Percentiles rank a stretch among this genome's conserved stretches.
Evolutionary conservation across 2,113 vertebrate genomes (phyloP).

Genomic region (Panurus biarmicus): DNA sequence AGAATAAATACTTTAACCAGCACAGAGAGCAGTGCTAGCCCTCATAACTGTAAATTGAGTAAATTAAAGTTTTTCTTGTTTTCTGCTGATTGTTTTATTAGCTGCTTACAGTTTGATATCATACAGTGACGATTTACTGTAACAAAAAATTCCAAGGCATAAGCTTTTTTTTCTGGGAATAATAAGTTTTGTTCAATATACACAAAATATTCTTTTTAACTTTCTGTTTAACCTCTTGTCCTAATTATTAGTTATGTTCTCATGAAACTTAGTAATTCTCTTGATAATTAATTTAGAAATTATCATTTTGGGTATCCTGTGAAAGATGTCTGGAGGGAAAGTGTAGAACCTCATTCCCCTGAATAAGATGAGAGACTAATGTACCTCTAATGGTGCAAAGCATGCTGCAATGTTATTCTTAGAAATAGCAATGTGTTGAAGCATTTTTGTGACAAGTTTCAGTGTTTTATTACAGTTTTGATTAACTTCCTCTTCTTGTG

Average conservation of each 20-base stretch:
- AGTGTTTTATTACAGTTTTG: not conserved
- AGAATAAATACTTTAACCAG: not conserved
- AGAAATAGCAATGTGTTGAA: not conserved
- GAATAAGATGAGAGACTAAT: not conserved
- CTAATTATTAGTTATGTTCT: not conserved
- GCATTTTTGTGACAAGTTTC: not conserved
- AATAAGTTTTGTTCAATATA: not conserved
- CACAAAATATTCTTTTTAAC: not conserved
- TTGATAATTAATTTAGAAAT: not conserved
- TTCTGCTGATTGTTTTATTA: not conserved
- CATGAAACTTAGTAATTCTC: not conserved
- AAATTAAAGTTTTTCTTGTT: not conserved
- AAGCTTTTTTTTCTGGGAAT: not conserved
- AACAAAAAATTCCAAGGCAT: not conserved
- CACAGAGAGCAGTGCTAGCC: not conserved
- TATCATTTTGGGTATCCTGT: not conserved
- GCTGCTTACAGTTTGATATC: not conserved
- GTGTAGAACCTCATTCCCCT: not conserved
- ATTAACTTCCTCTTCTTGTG: not conserved
- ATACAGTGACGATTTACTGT: not conserved
- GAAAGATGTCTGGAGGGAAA: not conserved
- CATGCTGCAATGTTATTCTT: not conserved
- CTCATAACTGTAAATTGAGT: not conserved
- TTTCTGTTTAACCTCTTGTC: not conserved
- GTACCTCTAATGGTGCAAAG: not conserved